Conservation (phyloP, 2,797 vertebrate genomes). For the Dicrostonyx torquatus region DNA sequence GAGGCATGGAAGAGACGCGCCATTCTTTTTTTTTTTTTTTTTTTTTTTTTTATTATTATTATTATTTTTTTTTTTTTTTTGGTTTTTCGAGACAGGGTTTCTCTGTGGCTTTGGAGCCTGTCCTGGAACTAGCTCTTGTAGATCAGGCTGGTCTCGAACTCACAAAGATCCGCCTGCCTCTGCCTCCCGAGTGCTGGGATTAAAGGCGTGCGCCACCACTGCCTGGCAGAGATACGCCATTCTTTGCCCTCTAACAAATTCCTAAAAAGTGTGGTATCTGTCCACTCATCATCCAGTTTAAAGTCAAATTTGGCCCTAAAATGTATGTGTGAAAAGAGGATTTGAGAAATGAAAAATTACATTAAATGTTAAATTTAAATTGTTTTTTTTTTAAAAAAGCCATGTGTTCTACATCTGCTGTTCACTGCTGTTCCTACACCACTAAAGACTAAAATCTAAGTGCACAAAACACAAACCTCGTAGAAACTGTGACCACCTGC, state of each 20-base stretch:
- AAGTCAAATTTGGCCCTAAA: slow-evolving; percentile 50
- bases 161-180: too few species aligned
- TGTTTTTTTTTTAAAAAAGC: slow-evolving; percentile 55
- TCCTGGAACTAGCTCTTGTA: too few species aligned
- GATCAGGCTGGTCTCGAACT: too few species aligned
- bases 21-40: too few species aligned
- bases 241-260: not conserved
- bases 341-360: slow-evolving; percentile 69
- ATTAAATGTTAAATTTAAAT: slow-evolving; percentile 65
- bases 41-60: too few species aligned
- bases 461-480: slow-evolving; percentile 21
- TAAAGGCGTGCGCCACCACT: too few species aligned
- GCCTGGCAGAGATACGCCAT: slow-evolving; percentile 58
- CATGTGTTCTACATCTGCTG: slow-evolving; percentile 65
- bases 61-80: too few species aligned
- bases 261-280: slow-evolving; percentile 2
- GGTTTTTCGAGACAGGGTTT: too few species aligned
- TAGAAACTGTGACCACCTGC: slow-evolving; percentile 27
- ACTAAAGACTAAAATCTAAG: slow-evolving; percentile 47
- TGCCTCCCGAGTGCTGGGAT: too few species aligned
- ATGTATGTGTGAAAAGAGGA: slow-evolving; percentile 57
- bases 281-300: slow-evolving; percentile 62
- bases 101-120: too few species aligned
- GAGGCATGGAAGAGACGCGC: slow-evolving; percentile 48
- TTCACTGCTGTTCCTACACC: not conserved